Conservation (phyloP, 2,888 invertebrate species). For the Aphodius granarius region DNA sequence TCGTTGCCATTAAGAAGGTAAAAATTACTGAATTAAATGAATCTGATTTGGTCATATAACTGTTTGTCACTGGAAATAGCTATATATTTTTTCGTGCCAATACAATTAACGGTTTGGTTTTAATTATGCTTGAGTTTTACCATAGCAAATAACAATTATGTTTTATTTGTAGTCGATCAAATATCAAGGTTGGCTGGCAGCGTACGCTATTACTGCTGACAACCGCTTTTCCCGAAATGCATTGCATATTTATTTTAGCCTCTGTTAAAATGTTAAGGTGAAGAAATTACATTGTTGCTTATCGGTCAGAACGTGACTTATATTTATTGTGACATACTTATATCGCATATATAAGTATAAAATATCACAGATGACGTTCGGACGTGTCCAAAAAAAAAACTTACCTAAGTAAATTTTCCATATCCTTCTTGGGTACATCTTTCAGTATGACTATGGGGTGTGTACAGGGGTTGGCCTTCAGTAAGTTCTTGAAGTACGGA, state of each 20-base stretch:
- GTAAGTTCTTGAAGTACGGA: constrained; percentile 84
- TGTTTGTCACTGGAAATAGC: not conserved
- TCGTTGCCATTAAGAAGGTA: not conserved
- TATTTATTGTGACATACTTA: not conserved
- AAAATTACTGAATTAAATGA: not conserved
- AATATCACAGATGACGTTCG: too few species aligned
- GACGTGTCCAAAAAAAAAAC: constrained; percentile 21
- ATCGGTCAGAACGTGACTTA: not conserved
- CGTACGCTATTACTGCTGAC: not conserved
- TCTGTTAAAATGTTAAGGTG: not conserved
- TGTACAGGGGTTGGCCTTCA: constrained; percentile 89
- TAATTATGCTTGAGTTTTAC: not conserved
- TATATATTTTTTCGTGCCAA: not conserved
- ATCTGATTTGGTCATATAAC: not conserved
- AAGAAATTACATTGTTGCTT: not conserved
- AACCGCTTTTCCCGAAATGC: not conserved
- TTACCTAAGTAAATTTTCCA: constrained; percentile 81
- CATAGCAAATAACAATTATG: not conserved
- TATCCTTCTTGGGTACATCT: constrained; percentile 83
- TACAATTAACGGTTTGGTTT: not conserved
- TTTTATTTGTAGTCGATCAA: not conserved
- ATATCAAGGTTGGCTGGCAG: not conserved
- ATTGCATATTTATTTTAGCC: not conserved
- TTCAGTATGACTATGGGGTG: constrained; percentile 87
- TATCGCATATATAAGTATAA: too few species aligned